Evolutionary conservation across 2,888 invertebrate species (phyloP).

Genomic region (Morpho helenor): DNA sequence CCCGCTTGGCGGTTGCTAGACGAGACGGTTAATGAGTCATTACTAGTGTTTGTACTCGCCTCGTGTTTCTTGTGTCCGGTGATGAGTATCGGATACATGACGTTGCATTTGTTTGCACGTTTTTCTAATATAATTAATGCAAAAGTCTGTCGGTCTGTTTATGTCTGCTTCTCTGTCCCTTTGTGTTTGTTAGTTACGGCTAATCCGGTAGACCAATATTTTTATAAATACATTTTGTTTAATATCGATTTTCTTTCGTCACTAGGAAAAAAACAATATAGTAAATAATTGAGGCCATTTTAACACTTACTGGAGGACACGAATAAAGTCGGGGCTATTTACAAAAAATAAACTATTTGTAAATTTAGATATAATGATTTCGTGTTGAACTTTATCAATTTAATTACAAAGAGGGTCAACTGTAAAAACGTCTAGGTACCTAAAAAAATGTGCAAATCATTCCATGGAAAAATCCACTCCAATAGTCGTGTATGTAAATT

Average conservation of each 20-base stretch:
- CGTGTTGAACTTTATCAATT: slow-evolving; percentile 5
- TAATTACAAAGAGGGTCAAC: slow-evolving; percentile 1
- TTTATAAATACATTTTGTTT: too few relatives aligned
- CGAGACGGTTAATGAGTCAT: slow-evolving; percentile 49
- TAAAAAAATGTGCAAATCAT: slow-evolving; percentile 3
- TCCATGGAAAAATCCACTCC: slow-evolving; percentile 10
- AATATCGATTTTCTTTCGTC: too few relatives aligned
- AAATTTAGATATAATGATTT: not conserved
- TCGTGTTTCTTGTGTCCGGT: slow-evolving; percentile 10
- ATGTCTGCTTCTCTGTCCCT: too few relatives aligned
- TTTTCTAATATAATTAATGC: too few relatives aligned
- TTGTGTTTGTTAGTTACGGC: too few relatives aligned
- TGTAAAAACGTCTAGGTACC: not conserved
- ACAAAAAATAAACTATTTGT: not conserved
- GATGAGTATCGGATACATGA: slow-evolving; percentile 14
- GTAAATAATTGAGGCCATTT: too few relatives aligned
- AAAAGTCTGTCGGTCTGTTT: too few relatives aligned
- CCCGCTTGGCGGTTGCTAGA: slow-evolving; percentile 45
- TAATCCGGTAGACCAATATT: too few relatives aligned
- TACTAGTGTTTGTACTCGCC: slow-evolving; percentile 32
- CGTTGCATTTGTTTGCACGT: slow-evolving; percentile 7
- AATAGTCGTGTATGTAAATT: slow-evolving; percentile 9
- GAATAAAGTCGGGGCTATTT: too few relatives aligned
- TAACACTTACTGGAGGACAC: too few relatives aligned
- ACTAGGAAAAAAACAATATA: too few relatives aligned